Conservation (phyloP, 2,888 invertebrate species). For the Apotomis capreana region DNA sequence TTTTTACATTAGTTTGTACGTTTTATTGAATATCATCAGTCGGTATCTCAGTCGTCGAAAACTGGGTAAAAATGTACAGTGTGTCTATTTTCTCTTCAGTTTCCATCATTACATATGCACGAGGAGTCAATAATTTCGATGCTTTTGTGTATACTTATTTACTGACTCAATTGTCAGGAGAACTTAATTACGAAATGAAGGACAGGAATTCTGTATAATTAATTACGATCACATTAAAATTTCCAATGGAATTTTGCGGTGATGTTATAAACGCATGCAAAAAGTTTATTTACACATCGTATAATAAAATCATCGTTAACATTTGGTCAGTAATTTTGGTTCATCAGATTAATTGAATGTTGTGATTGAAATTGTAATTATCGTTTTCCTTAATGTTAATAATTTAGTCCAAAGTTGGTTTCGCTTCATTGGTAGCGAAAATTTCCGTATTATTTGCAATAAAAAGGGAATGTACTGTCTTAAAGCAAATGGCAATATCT, state of each 20-base stretch:
- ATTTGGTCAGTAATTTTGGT: neutral
- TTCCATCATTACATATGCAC: neutral
- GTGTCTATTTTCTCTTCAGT: no score
- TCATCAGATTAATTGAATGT: neutral
- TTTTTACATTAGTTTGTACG: no score
- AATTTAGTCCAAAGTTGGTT: neutral
- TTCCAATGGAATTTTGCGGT: neutral
- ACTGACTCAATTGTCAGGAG: neutral
- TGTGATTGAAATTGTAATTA: neutral
- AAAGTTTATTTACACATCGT: constrained; percentile 8
- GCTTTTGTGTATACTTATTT: no score
- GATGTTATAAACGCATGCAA: neutral
- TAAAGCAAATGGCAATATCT: no score
- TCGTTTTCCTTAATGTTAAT: neutral
- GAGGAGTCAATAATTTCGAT: neutral
- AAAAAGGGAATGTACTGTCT: neutral
- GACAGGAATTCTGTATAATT: neutral
- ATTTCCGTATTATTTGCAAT: neutral
- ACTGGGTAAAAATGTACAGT: no score
- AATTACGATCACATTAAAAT: neutral
- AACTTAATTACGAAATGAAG: neutral
- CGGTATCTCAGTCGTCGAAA: no score
- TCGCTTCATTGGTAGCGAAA: no score
- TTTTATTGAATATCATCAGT: no score
- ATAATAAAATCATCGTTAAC: constrained; percentile 8